Evolutionary conservation across 2,888 invertebrate genomes (phyloP).

Genomic region (Anorthoa munda): DNA sequence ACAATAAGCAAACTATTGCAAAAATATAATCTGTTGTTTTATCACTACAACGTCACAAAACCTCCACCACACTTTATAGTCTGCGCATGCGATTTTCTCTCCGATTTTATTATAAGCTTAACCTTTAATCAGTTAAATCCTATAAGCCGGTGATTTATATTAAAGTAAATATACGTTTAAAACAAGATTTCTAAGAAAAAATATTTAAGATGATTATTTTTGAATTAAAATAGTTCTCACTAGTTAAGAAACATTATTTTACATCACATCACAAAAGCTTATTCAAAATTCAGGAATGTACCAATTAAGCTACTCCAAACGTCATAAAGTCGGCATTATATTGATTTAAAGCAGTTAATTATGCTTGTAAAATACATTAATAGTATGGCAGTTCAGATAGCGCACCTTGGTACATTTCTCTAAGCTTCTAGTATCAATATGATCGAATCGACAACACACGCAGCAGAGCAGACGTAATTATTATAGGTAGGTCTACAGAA

Average conservation of each 20-base stretch:
- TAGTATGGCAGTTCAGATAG: constrained; percentile 30
- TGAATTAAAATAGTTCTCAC: constrained; percentile 68
- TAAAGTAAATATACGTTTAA: constrained; percentile 61
- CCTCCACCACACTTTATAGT: constrained; percentile 84
- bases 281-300: constrained; percentile 84
- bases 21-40: constrained; percentile 79
- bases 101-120: constrained; percentile 67
- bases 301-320: constrained; percentile 72
- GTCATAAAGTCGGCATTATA: constrained; percentile 26
- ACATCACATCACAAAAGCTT: constrained; percentile 91
- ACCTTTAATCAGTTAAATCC: constrained; percentile 50
- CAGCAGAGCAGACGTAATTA: constrained; percentile 90
- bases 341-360: background rate
- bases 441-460: constrained; percentile 89
- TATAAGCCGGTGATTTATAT: constrained; percentile 70
- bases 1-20: constrained; percentile 86
- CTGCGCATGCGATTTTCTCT: constrained; percentile 85
- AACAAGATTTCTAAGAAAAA: constrained; percentile 69
- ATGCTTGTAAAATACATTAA: constrained; percentile 9
- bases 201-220: constrained; percentile 72
- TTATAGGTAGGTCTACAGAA: constrained; percentile 87
- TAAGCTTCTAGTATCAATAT: constrained; percentile 87
- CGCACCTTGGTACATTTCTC: constrained; percentile 84
- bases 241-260: constrained; percentile 80
- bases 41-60: constrained; percentile 81